Conservation (phyloP, 2,888 invertebrate species). For the Caenorhabditis sp. region DNA sequence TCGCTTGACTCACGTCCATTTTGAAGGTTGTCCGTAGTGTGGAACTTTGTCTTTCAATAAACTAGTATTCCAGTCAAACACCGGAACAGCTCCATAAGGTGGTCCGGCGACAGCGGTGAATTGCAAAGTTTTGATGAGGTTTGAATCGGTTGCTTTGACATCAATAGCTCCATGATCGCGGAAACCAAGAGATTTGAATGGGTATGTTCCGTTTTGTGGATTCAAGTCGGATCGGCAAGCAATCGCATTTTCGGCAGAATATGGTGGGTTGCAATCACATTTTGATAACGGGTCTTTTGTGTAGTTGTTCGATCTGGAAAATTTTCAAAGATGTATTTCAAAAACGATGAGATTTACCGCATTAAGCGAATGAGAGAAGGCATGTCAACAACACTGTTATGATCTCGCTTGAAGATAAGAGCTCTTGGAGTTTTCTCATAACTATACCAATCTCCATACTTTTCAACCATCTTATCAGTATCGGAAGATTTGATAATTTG, state of each 20-base stretch:
- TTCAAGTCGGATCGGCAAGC: conserved; percentile 80
- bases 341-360: conserved; percentile 72
- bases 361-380: conserved; percentile 76
- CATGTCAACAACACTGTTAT: conserved; percentile 75
- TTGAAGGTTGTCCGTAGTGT: conserved; percentile 43
- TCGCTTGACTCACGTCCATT: conserved; percentile 34
- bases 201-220: conserved; percentile 78
- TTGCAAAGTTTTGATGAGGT: conserved; percentile 70
- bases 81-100: conserved; percentile 76
- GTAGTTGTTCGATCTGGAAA: conserved; percentile 78
- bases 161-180: conserved; percentile 79
- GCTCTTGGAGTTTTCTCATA: conserved; percentile 70
- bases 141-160: conserved; percentile 74
- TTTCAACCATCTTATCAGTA: conserved; percentile 74
- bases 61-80: conserved; percentile 81
- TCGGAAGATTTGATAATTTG: conserved; percentile 74
- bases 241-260: conserved; percentile 80
- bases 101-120: conserved; percentile 76
- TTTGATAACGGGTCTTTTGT: conserved; percentile 78
- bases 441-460: conserved; percentile 76
- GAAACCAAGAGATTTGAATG: conserved; percentile 78
- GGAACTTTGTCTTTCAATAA: conserved; percentile 74
- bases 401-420: conserved; percentile 73
- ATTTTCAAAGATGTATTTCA: conserved; percentile 26
- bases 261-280: conserved; percentile 79